Evolutionary conservation across 2,797 vertebrate species (phyloP).

Genomic region (Diglossa cyanea): DNA sequence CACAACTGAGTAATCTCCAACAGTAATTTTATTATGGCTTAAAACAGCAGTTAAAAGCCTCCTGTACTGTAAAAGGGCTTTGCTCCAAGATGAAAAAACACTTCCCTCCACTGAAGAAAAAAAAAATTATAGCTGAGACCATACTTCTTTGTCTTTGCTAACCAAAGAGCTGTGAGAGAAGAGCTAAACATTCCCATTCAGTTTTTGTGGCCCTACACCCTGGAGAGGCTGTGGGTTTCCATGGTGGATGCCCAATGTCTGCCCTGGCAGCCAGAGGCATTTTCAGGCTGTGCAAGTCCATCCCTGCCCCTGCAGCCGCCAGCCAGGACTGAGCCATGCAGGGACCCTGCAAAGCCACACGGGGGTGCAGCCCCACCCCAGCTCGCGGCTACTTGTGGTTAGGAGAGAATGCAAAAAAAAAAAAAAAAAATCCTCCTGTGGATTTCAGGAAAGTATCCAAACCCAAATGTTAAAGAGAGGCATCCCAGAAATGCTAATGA

Average conservation of each 20-base stretch:
- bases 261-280: rapidly evolving
- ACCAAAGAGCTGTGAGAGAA: neutral
- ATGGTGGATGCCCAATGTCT: rapidly evolving
- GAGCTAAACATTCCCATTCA: neutral
- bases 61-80: neutral
- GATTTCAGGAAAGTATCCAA: neutral
- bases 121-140: neutral
- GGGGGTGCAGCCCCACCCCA: rapidly evolving
- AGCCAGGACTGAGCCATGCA: rapidly evolving
- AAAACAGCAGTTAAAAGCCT: neutral
- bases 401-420: neutral
- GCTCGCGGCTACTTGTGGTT: rapidly evolving
- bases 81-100: neutral
- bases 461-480: neutral
- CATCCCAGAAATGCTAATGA: neutral
- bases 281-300: neutral
- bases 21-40: neutral
- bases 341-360: neutral
- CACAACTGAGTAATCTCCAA: neutral
- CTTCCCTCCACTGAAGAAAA: neutral
- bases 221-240: neutral
- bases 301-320: neutral
- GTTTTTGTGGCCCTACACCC: neutral
- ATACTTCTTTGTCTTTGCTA: neutral
- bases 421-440: neutral